Conservation (phyloP, 1,140 invertebrate genomes). For the Galleria mellonella region DNA sequence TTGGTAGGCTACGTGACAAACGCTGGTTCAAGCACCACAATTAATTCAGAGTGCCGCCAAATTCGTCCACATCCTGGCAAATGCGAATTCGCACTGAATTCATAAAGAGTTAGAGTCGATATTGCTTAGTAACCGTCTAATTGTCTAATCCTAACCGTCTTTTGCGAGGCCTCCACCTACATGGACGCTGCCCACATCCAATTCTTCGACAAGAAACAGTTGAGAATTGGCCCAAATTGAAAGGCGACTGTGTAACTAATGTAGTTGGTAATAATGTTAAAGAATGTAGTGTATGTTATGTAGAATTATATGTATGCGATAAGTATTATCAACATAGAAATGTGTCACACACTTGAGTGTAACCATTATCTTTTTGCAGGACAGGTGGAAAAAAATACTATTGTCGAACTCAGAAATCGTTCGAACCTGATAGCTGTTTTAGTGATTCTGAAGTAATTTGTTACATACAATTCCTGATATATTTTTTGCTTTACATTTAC, state of each 20-base stretch:
- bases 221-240: conserved; percentile 10
- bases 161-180: conserved; percentile 63
- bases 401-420: background rate
- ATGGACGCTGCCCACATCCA: conserved; percentile 58
- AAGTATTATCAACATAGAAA: conserved; percentile 17
- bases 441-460: too few relatives aligned
- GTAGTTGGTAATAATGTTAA: too few relatives aligned
- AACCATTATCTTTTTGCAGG: background rate
- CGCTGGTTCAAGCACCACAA: conserved; percentile 31
- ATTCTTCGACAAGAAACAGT: conserved; percentile 25
- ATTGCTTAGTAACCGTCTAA: conserved; percentile 28
- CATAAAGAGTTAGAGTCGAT: conserved; percentile 32
- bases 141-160: conserved; percentile 50
- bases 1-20: conserved; percentile 62
- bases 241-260: background rate
- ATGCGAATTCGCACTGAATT: conserved; percentile 40
- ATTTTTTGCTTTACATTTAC: too few relatives aligned
- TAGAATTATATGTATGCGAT: conserved; percentile 6
- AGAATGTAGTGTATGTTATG: too few relatives aligned
- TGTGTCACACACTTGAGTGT: background rate
- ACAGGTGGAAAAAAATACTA: background rate
- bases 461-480: too few relatives aligned
- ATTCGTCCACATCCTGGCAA: conserved; percentile 35
- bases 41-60: conserved; percentile 62
- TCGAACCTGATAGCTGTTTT: too few relatives aligned